These are phyloP conservation scores for Drosophila ananassae DNA, from an alignment of 1,140 invertebrate species.

Conservation along the genomic window DNA sequence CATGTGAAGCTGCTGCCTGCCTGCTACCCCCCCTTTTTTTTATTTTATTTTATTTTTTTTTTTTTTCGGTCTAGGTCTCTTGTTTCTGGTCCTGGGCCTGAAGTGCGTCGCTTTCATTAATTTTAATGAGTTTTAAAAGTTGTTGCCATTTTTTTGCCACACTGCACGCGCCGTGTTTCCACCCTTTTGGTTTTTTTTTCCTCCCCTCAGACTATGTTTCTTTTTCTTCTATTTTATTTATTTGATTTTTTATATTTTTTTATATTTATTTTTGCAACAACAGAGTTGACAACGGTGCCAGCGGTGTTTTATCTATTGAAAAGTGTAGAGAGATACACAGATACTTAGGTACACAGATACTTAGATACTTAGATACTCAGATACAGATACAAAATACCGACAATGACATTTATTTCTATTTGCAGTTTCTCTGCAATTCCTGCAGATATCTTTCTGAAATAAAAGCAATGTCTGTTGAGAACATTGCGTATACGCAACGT, in stretches of 20 bases:
- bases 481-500: constrained; percentile 40
- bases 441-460: not conserved
- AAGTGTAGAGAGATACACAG: constrained; percentile 5
- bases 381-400: constrained; percentile 3
- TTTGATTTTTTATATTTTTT: constrained; percentile 33
- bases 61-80: constrained; percentile 9
- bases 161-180: constrained; percentile 21
- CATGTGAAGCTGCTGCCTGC: constrained; percentile 48
- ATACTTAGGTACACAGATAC: not conserved
- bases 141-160: constrained; percentile 69
- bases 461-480: constrained; percentile 12
- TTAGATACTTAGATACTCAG: not conserved
- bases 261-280: constrained; percentile 3
- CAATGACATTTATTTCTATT: constrained; percentile 67
- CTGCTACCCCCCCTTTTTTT: not conserved
- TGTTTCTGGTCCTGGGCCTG: constrained; percentile 42
- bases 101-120: constrained; percentile 82
- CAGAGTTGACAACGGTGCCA: constrained; percentile 24
- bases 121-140: constrained; percentile 82
- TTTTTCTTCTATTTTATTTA: constrained; percentile 61
- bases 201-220: not conserved
- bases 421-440: constrained; percentile 45
- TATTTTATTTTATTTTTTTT: not conserved
- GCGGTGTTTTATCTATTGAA: constrained; percentile 56
- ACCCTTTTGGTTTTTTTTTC: not conserved